These are phyloP conservation scores for Meloe dianella DNA, from an alignment of 2,888 invertebrate species.

Conservation along the genomic window DNA sequence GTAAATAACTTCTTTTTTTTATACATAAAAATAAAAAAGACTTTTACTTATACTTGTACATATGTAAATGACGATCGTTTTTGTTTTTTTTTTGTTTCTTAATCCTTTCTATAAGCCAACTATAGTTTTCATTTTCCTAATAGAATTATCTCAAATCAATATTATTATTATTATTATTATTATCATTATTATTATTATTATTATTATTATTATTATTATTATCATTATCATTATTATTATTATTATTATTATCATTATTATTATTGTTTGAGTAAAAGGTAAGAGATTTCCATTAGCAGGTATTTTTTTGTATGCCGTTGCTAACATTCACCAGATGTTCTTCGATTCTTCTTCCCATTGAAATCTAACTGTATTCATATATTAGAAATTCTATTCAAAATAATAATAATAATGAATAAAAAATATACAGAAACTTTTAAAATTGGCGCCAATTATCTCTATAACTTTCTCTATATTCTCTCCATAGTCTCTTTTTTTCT, in stretches of 20 bases:
- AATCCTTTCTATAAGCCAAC: not conserved
- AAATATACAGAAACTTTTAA: not conserved
- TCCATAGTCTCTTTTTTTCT: too few relatives aligned
- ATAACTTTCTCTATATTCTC: not conserved
- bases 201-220: not conserved
- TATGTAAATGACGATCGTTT: too few relatives aligned
- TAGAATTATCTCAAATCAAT: too few relatives aligned
- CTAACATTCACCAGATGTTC: constrained; percentile 32
- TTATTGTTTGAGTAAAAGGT: not conserved
- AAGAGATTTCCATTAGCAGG: constrained; percentile 27
- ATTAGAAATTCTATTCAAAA: not conserved
- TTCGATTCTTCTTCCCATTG: not conserved
- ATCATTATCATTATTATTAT: not conserved
- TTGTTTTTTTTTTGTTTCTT: too few relatives aligned
- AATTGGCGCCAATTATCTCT: not conserved
- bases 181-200: not conserved
- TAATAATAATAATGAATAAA: not conserved
- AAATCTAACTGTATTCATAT: not conserved
- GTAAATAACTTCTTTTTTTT: constrained; percentile 28
- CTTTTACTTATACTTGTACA: too few relatives aligned
- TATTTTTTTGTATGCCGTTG: constrained; percentile 10
- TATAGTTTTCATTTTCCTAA: not conserved
- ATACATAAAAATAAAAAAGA: constrained; percentile 18
- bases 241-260: not conserved
- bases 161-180: not conserved